Conservation (phyloP, 1,140 invertebrate species). For the Dreissena polymorpha region DNA sequence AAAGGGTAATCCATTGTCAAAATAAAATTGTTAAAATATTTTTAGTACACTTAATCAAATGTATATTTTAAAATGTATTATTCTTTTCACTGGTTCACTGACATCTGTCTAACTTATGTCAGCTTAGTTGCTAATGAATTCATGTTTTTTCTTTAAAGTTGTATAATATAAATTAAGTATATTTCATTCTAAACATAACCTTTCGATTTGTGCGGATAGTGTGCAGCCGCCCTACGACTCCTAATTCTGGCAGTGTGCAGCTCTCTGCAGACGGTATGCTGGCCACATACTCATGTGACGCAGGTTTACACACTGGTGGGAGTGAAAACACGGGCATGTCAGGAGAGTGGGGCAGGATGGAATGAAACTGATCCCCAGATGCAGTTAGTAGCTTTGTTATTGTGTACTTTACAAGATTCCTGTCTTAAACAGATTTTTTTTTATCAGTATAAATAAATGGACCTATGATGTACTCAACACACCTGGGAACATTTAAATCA, state of each 20-base stretch:
- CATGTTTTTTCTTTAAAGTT: no score
- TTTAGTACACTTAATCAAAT: no score
- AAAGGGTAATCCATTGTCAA: no score
- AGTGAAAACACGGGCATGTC: conserved; percentile 25
- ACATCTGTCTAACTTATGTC: no score
- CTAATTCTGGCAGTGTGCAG: conserved; percentile 5
- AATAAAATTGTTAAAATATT: no score
- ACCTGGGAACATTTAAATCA: no score
- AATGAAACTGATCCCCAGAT: conserved; percentile 36
- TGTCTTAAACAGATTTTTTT: not conserved
- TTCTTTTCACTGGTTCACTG: no score
- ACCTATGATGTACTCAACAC: no score
- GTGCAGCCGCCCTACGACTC: conserved; percentile 17
- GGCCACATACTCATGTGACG: conserved; percentile 25
- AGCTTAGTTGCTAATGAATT: no score
- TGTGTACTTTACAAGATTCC: not conserved
- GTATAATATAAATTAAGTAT: not conserved
- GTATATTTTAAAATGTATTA: no score
- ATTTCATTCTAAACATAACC: not conserved
- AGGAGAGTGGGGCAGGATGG: conserved; percentile 34
- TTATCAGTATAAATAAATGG: not conserved
- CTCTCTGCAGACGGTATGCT: conserved; percentile 31
- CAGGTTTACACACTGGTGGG: conserved; percentile 34
- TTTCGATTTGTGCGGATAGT: not conserved
- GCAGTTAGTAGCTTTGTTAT: conserved; percentile 10